phyloP scores from a whole-genome alignment of 1,140 invertebrate species.

The Pissodes strobi region DNA sequence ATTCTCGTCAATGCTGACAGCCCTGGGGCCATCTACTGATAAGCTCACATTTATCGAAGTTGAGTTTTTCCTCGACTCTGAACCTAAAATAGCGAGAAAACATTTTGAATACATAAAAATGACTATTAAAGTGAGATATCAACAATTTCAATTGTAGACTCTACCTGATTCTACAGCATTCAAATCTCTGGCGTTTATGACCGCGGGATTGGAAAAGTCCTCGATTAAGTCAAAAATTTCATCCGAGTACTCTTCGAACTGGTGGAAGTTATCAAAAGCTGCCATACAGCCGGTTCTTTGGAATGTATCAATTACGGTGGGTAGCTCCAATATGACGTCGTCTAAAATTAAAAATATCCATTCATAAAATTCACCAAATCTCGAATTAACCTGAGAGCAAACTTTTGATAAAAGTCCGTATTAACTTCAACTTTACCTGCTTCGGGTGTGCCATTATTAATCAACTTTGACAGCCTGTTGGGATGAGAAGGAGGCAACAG shows the following conservation, averaged over 20 bases:
- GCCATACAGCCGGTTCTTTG: constrained; percentile 89
- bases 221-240: constrained; percentile 84
- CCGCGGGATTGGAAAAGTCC: constrained; percentile 72
- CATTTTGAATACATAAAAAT: neutral
- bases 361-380: too few relatives aligned
- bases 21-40: constrained; percentile 57
- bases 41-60: constrained; percentile 75
- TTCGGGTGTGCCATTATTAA: constrained; percentile 39
- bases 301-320: constrained; percentile 49
- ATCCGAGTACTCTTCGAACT: constrained; percentile 83
- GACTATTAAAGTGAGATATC: too few relatives aligned
- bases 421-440: too few relatives aligned
- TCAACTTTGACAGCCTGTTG: constrained; percentile 66
- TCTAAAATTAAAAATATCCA: too few relatives aligned
- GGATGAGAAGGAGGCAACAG: constrained; percentile 93
- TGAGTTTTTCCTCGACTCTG: constrained; percentile 69
- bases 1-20: constrained; percentile 46
- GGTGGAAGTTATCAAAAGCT: constrained; percentile 85
- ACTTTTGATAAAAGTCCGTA: too few relatives aligned
- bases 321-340: neutral
- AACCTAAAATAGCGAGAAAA: constrained; percentile 53
- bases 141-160: too few relatives aligned
- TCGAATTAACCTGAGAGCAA: too few relatives aligned
- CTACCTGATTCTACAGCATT: constrained; percentile 70
- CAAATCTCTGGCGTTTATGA: constrained; percentile 70